Evolutionary conservation across 2,113 vertebrate genomes (phyloP), one percentile per base, ranked within the genome.

Genomic region (Microtus pennsylvanicus): DNA sequence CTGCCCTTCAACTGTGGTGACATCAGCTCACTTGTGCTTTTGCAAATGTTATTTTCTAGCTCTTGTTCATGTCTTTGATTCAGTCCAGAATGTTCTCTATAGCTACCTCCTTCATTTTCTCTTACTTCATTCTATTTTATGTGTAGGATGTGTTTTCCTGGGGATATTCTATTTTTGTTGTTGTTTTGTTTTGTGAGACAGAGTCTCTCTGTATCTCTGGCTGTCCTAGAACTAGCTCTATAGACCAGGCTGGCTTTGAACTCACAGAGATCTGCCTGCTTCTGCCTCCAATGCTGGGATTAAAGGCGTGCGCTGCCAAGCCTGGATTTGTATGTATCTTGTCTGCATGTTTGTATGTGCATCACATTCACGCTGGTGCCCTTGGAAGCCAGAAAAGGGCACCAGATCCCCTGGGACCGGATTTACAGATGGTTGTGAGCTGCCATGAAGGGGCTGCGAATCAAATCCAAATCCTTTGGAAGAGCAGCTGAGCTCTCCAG

Each of bases 1-100:
- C 30, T 55, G 63, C 28, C n/a, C 26, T 95, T 76, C 14, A n/a
- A 47, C 26, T 88, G 52, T 22, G 80, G 33, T 74, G 22, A 88
- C 24, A 38, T 12, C 17, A n/a, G 47, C 35, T 45, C 70, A 42
- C 52, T 26, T 80, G 70, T 14, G 42, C 47, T 87, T 85, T 93
- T 90, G 92, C 76, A 61, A 42, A 50, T 63, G 65, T 21, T 93
- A 52, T 74, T 93, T 95, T 89, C 90, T 74, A 92, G 77, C 10
- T 70, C 38, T 91, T 77, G 47, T 89, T 87, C 74, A 72, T 69
- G 61, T 26, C 38, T 61, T 72, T 61, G 67, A 83, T 92, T 93
- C 85, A 70, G 63, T 83, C 76, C 95, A 70, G 47, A 92, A 96
- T 63, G 50, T 92, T 90, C 63, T 92, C 78, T 77, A 81, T 21